These are phyloP conservation scores for Dasyornis broadbenti DNA, from an alignment of 2,113 vertebrate species.

Conservation along the genomic window DNA sequence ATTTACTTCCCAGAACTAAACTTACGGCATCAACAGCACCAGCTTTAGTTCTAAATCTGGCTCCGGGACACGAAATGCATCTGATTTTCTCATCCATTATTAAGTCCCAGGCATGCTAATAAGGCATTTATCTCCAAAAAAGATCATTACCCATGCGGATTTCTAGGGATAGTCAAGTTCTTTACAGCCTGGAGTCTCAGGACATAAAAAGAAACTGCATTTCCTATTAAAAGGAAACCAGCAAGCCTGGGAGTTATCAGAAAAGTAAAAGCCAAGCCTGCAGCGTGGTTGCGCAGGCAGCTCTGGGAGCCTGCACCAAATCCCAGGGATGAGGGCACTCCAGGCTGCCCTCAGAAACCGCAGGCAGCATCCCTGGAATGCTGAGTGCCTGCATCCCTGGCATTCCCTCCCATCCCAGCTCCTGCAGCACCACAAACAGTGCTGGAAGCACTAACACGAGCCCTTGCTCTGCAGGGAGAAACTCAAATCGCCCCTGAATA, in stretches of 20 bases:
- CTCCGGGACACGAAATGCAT: background rate
- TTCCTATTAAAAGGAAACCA: background rate
- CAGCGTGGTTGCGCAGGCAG: background rate
- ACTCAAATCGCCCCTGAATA: background rate
- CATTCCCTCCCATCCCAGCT: no score
- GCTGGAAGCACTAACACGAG: rapidly evolving
- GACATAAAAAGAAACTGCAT: background rate
- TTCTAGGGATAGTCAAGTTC: background rate
- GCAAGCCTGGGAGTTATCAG: background rate
- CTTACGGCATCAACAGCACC: background rate
- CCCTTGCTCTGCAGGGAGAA: background rate
- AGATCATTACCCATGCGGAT: background rate
- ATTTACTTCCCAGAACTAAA: background rate
- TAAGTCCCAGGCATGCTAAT: background rate
- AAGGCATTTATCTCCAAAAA: background rate
- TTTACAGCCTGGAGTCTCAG: background rate
- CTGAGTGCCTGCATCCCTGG: background rate
- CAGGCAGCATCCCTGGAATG: background rate
- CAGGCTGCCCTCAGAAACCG: background rate
- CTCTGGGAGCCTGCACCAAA: background rate
- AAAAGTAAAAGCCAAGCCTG: background rate
- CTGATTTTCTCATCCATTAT: slow-evolving; percentile 14
- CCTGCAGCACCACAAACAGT: rapidly evolving
- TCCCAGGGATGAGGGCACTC: background rate
- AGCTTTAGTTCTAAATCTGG: background rate